Conservation (phyloP, 2,113 vertebrate species). For the Malurus elegans region DNA sequence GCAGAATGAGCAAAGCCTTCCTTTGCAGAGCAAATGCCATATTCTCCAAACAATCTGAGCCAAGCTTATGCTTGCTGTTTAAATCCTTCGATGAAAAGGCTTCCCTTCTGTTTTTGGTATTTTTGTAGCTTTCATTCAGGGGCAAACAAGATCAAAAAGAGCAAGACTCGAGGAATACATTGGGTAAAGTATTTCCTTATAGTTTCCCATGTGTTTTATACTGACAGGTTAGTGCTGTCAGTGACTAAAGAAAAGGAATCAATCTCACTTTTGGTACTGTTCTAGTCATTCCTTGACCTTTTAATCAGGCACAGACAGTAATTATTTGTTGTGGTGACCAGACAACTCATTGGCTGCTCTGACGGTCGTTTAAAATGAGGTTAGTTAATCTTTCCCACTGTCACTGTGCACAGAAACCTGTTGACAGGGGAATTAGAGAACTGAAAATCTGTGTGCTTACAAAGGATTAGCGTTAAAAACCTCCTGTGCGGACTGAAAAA, state of each 20-base stretch:
- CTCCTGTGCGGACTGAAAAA: background rate
- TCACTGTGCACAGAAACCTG: background rate
- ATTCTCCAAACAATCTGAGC: background rate
- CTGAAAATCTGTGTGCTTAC: background rate
- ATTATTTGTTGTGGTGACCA: background rate
- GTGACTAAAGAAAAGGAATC: background rate
- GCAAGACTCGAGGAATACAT: background rate
- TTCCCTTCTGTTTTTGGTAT: background rate
- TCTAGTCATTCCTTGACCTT: rapidly evolving
- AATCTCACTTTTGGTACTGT: background rate
- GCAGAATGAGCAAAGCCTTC: background rate
- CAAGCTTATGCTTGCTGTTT: background rate
- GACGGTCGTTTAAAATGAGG: background rate
- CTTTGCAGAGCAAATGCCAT: background rate
- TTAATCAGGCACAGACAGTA: background rate
- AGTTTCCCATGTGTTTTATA: background rate
- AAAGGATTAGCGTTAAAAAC: background rate
- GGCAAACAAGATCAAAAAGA: background rate
- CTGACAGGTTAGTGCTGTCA: background rate
- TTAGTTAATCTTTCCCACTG: background rate
- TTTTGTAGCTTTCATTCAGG: background rate
- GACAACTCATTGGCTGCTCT: background rate
- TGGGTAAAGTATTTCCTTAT: background rate
- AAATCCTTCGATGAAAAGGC: background rate
- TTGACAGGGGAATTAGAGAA: background rate